phyloP scores from a whole-genome alignment of 1,140 invertebrate species.

The Chionoecetes opilio region DNA sequence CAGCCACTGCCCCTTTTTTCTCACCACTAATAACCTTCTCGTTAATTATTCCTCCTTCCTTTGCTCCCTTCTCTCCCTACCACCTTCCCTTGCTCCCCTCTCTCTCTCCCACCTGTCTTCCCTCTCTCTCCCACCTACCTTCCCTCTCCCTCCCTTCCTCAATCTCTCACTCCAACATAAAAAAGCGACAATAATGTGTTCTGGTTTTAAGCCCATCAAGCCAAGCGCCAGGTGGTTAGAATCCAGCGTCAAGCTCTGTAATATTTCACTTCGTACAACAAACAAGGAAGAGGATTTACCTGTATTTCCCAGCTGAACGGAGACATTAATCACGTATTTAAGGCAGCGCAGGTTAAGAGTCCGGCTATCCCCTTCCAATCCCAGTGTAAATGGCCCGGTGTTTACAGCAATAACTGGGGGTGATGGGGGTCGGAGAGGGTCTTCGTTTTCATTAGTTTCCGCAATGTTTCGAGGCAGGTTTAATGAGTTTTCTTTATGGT shows the following conservation, averaged over 20 bases:
- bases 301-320: not conserved
- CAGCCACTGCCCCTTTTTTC: not conserved
- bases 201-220: not conserved
- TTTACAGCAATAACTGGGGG: not conserved
- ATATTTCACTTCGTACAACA: not conserved
- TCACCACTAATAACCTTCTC: not conserved
- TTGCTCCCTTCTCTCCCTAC: not conserved
- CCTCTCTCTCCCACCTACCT: not conserved
- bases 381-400: not conserved
- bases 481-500: slow-evolving; percentile 30
- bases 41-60: not conserved
- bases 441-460: slow-evolving; percentile 20
- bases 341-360: not conserved
- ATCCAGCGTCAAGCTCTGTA: not conserved
- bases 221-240: not conserved
- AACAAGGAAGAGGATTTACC: not conserved
- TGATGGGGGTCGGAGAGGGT: not conserved
- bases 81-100: not conserved
- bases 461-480: not conserved
- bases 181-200: not conserved
- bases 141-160: not conserved
- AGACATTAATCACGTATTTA: slow-evolving; percentile 11
- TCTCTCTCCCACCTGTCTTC: not conserved
- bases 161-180: not conserved
- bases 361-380: not conserved